phyloP scores from a whole-genome alignment of 2,888 invertebrate genomes.

The Craniophora ligustri region DNA sequence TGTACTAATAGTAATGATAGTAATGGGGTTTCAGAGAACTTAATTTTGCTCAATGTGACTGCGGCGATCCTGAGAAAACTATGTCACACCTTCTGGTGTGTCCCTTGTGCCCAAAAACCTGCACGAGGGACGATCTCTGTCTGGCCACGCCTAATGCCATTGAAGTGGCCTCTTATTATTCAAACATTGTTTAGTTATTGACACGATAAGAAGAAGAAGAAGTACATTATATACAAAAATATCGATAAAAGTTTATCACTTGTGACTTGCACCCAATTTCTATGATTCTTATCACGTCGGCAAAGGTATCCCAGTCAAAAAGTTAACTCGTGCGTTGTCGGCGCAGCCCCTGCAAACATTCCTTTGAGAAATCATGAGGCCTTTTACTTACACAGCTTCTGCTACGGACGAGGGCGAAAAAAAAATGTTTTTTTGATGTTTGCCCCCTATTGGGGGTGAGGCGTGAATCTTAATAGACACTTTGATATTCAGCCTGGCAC shows the following conservation, averaged over 20 bases:
- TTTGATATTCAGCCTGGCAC: slow-evolving; percentile 22
- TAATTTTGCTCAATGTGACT: too few relatives aligned
- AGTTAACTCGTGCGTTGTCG: slow-evolving; percentile 83
- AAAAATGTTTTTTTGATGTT: slow-evolving; percentile 50
- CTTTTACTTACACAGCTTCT: slow-evolving; percentile 73
- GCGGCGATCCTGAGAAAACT: too few relatives aligned
- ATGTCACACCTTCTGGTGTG: too few relatives aligned
- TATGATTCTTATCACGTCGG: slow-evolving; percentile 80
- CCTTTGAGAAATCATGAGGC: slow-evolving; percentile 85
- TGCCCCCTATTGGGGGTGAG: slow-evolving; percentile 41
- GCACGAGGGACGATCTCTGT: too few relatives aligned
- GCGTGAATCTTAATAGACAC: slow-evolving; percentile 53
- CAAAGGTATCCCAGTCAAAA: slow-evolving; percentile 86
- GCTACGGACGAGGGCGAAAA: slow-evolving; percentile 32
- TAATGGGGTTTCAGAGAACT: too few relatives aligned
- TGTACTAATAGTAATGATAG: too few relatives aligned
- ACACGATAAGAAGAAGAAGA: too few relatives aligned
- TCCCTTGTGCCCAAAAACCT: too few relatives aligned
- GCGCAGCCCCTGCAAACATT: slow-evolving; percentile 74
- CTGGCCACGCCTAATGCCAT: too few relatives aligned
- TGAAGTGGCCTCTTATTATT: too few relatives aligned
- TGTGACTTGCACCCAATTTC: slow-evolving; percentile 46
- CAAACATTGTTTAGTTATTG: too few relatives aligned
- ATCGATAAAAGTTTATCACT: slow-evolving; percentile 12
- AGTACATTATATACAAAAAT: too few relatives aligned